Evolutionary conservation across 2,113 vertebrate genomes (phyloP).

Genomic region (Dendropsophus ebraccatus): DNA sequence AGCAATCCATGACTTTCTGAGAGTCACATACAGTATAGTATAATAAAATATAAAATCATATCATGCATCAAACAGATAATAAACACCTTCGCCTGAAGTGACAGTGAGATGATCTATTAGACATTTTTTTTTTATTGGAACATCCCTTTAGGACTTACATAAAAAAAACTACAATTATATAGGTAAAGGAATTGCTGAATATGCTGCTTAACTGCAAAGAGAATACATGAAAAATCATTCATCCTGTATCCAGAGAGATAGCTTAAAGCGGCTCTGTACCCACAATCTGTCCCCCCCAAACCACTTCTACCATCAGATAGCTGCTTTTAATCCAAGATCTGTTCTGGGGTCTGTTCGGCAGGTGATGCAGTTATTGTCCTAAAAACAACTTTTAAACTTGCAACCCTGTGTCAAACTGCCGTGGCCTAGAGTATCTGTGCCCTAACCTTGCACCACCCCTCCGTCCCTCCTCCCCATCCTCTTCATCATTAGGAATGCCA

Average conservation of each 20-base stretch:
- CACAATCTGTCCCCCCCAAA: too few species aligned
- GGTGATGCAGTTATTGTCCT: too few species aligned
- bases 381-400: too few species aligned
- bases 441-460: too few species aligned
- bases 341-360: too few species aligned
- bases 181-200: not conserved
- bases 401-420: too few species aligned
- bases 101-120: not conserved
- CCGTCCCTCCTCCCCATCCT: too few species aligned
- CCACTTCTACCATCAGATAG: too few species aligned
- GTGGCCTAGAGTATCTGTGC: too few species aligned
- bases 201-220: not conserved
- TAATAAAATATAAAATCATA: not conserved
- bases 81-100: not conserved
- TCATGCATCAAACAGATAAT: not conserved
- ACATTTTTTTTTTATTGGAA: not conserved
- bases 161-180: not conserved
- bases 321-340: too few species aligned
- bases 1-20: not conserved
- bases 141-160: not conserved
- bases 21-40: not conserved
- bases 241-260: not conserved
- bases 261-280: too few species aligned
- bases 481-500: too few species aligned
- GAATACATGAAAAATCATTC: not conserved